Percentiles rank a stretch among this genome's conserved stretches.
Conservation (phyloP, 2,113 vertebrate genomes). For the Morone chrysops region DNA sequence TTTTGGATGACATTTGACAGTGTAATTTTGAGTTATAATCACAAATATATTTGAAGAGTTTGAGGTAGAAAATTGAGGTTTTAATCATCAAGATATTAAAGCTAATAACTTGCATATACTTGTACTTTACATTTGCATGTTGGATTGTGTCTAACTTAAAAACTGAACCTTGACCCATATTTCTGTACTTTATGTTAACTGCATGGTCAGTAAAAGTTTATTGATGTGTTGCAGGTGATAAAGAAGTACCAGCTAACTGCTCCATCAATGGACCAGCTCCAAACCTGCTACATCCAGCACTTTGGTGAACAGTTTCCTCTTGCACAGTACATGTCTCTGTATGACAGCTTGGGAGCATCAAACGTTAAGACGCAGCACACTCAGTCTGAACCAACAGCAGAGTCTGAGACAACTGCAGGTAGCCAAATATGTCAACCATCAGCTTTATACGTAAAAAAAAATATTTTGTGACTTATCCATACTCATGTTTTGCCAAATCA, state of each 20-base stretch:
- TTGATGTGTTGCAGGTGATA: constrained; percentile 68
- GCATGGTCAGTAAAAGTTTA: not conserved
- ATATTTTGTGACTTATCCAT: not conserved
- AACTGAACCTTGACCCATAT: not conserved
- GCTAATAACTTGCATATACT: not conserved
- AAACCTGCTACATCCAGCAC: constrained; percentile 51
- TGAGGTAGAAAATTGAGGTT: not conserved
- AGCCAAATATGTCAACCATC: not conserved
- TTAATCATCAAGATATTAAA: not conserved
- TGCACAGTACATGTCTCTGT: constrained; percentile 72
- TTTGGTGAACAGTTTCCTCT: constrained; percentile 70
- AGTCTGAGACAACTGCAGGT: constrained; percentile 50
- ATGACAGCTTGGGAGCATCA: constrained; percentile 49
- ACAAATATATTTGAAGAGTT: not conserved
- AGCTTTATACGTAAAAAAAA: not conserved
- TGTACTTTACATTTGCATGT: constrained; percentile 5
- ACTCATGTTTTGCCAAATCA: not conserved
- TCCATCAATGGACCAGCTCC: constrained; percentile 69
- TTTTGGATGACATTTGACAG: not conserved
- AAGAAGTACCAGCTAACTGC: constrained; percentile 30
- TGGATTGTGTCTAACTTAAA: not conserved
- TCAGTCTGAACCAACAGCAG: not conserved
- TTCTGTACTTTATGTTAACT: not conserved
- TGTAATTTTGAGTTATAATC: not conserved
- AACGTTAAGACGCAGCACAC: not conserved